Base-by-base conservation (phyloP, 2,888 invertebrate species). In the Hermaeophaga mercurialis region DNA sequence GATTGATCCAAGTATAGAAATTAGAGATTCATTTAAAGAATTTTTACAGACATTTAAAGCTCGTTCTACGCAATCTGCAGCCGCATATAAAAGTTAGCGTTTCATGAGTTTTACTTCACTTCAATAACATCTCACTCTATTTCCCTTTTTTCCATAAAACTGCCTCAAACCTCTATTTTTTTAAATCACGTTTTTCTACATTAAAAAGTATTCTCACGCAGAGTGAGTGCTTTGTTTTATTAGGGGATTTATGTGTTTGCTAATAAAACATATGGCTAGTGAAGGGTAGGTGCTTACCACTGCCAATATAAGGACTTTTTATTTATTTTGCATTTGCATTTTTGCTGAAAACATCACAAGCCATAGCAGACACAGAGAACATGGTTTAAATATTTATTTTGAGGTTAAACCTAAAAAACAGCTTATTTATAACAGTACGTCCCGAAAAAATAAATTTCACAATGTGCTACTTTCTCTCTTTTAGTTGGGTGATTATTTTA, bases 251-350 rank as follows among this genome's bases (percentile, higher is more conserved):
- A 61, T 60, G 58, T 56, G 62, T 53, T 55, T 50, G 61, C 62
- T 61, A 64, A 62, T 65, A 64, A 66, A 64, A 66, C 64, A 64
- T 63, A 64, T 60, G 53, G 26, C 36, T 45, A 45, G 46, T 47
- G 31, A 49, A 56, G 56, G 53, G 55, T 43, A 12, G 24, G 53
- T 44, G 38, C 53, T 49, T 39, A 17, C 11, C 12, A n/a, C 17
- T 43, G 24, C 28, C 43, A 43, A 54, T 43, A 41, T 24, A 41
- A 28, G 43, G 38, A 48, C 55, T 47, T 47, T 54, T 54, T 54
- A 54, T 54, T 54, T 54, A 28, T 46, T 54, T 45, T 38, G n/a
- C 28, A 54, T 47, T 54, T 54, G 43, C 54, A 54, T 54, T 31
- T 47, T 47, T 39, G 6, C 4, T 6, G n/a, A 22, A 22, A 22